These are phyloP conservation scores for Galago senegalensis DNA, from an alignment of 2,797 vertebrate genomes.

Conservation along the genomic window DNA sequence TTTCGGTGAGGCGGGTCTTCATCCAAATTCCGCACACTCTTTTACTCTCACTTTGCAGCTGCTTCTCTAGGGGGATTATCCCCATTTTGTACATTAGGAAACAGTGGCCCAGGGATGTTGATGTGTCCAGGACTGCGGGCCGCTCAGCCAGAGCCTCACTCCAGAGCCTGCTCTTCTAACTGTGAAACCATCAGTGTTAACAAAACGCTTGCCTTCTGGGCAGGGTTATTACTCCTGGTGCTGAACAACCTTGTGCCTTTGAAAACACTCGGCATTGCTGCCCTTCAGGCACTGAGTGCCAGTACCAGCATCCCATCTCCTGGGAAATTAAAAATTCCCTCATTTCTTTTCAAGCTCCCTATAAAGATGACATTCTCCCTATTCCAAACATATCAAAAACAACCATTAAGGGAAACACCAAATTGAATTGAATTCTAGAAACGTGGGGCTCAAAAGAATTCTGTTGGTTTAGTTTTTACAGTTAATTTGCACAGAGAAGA, in stretches of 20 bases:
- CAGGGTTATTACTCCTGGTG: background rate
- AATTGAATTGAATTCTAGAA: background rate
- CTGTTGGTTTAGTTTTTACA: background rate
- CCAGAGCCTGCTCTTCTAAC: background rate
- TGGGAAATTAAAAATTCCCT: constrained; percentile 19
- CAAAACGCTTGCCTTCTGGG: background rate
- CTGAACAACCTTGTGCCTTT: background rate
- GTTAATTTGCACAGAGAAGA: background rate
- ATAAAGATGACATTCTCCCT: background rate
- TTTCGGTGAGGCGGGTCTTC: background rate
- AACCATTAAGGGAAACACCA: background rate
- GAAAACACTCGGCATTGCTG: background rate
- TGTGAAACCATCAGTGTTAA: background rate
- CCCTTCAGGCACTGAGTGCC: background rate
- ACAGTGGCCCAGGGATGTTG: background rate
- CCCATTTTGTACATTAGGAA: background rate
- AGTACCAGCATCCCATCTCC: background rate
- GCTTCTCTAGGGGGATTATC: background rate
- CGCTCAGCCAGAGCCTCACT: background rate
- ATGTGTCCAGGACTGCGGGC: background rate
- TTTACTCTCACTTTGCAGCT: background rate
- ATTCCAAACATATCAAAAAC: background rate
- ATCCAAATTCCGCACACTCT: background rate
- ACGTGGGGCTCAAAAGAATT: background rate
- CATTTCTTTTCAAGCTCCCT: background rate